Conservation (phyloP, 2,113 vertebrate genomes). For the Hippocampus comes region DNA sequence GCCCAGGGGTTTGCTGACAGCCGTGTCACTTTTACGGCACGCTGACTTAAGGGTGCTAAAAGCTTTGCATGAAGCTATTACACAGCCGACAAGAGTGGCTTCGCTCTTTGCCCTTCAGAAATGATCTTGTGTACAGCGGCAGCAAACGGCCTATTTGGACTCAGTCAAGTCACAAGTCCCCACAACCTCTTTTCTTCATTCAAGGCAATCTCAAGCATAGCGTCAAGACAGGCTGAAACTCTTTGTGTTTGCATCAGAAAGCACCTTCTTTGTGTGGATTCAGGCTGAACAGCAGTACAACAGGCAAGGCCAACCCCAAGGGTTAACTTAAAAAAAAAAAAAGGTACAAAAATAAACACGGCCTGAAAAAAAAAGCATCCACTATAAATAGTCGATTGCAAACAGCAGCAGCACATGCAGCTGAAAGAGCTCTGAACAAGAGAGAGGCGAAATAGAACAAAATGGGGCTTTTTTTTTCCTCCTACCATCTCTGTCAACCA, state of each 20-base stretch:
- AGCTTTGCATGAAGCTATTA: conserved; percentile 35
- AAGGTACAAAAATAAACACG: conserved; percentile 22
- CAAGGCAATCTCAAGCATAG: conserved; percentile 12
- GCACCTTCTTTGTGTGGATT: conserved; percentile 17
- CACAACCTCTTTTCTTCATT: neutral
- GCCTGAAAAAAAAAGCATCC: conserved; percentile 23
- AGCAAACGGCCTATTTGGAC: conserved; percentile 11
- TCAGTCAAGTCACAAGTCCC: conserved; percentile 2
- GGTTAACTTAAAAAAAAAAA: conserved; percentile 14
- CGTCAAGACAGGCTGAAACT: conserved; percentile 4
- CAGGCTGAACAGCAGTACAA: conserved; percentile 18
- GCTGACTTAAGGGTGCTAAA: conserved; percentile 51
- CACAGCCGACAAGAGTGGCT: conserved; percentile 9
- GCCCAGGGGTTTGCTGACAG: conserved; percentile 33
- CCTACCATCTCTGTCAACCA: conserved; percentile 88
- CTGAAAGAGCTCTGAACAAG: conserved; percentile 11
- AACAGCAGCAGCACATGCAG: conserved; percentile 19
- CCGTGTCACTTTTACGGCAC: conserved; percentile 32
- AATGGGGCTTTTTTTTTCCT: conserved; percentile 8
- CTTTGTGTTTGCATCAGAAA: conserved; percentile 9
- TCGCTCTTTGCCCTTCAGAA: conserved; percentile 11
- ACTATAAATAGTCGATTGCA: conserved; percentile 35
- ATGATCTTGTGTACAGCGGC: conserved; percentile 15
- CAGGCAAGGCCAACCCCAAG: conserved; percentile 17
- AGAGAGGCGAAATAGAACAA: conserved; percentile 2